These are phyloP conservation scores for Xiphophorus maculatus DNA, from an alignment of 2,113 vertebrate genomes.

Conservation along the genomic window DNA sequence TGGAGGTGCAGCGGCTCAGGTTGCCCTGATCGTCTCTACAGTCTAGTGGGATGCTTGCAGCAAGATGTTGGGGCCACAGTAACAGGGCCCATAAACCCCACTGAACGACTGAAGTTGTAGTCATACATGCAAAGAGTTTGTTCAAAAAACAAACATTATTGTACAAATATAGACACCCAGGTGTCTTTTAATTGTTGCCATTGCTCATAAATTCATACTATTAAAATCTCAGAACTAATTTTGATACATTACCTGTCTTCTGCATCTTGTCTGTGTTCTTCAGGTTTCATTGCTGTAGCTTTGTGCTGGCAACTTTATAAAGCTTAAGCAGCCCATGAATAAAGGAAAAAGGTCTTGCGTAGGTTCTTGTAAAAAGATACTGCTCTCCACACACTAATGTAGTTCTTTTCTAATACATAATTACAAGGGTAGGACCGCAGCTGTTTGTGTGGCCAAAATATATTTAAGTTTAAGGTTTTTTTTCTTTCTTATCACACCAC, in stretches of 20 bases:
- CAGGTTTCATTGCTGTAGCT: neutral
- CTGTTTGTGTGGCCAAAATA: neutral
- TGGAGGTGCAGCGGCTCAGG: constrained; percentile 63
- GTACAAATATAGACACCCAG: neutral
- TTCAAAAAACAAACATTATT: constrained; percentile 6
- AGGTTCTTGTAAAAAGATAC: constrained; percentile 56
- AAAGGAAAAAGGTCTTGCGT: constrained; percentile 45
- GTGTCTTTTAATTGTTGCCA: neutral
- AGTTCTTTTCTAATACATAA: constrained; percentile 42
- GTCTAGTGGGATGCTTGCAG: constrained; percentile 63
- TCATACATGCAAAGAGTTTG: constrained; percentile 10
- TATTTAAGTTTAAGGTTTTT: neutral
- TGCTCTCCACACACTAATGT: constrained; percentile 12
- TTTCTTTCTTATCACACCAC: neutral
- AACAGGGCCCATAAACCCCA: constrained; percentile 40
- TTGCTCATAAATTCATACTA: neutral
- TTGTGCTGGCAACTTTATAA: constrained; percentile 53
- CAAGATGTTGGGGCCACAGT: constrained; percentile 55
- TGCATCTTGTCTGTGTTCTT: constrained; percentile 54
- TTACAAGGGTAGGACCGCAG: neutral
- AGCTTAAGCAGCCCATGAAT: constrained; percentile 50
- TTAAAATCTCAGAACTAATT: neutral
- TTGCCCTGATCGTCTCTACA: constrained; percentile 68
- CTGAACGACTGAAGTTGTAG: constrained; percentile 42
- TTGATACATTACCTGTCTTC: constrained; percentile 58